Conservation (phyloP, 2,888 invertebrate species). For the Macrosiphum euphorbiae region DNA sequence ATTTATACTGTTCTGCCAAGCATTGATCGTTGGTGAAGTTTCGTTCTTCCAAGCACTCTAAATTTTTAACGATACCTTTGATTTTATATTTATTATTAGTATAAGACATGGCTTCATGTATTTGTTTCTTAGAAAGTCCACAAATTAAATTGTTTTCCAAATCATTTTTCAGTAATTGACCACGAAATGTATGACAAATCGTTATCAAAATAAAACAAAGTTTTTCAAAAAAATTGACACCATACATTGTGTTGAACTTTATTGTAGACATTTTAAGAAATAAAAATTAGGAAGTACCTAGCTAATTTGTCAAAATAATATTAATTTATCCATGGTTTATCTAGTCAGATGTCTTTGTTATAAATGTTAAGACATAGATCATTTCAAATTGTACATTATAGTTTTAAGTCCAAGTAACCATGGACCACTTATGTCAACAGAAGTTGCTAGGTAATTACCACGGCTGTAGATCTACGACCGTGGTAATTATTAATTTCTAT, state of each 20-base stretch:
- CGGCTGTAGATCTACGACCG: neutral
- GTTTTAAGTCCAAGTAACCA: neutral
- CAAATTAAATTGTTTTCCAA: slow-evolving; percentile 22
- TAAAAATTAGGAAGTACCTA: neutral
- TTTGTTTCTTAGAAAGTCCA: slow-evolving; percentile 42
- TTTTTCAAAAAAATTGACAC: neutral
- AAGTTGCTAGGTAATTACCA: neutral
- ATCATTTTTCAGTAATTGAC: neutral
- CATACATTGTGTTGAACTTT: neutral
- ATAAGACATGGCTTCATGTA: neutral
- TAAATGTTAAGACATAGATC: neutral
- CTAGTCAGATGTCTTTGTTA: neutral
- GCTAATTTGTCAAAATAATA: neutral
- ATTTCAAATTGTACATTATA: neutral
- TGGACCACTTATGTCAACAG: neutral
- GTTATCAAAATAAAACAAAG: neutral
- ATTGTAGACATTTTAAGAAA: neutral
- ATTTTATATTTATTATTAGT: neutral
- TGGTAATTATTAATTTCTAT: neutral
- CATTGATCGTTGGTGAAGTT: neutral
- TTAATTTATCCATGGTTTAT: neutral
- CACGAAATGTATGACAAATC: neutral
- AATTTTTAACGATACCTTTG: slow-evolving; percentile 20
- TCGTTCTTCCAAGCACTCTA: slow-evolving; percentile 6
- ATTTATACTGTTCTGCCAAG: slow-evolving; percentile 16